Conservation (phyloP, 2,888 invertebrate genomes). For the Phortica okadai region DNA sequence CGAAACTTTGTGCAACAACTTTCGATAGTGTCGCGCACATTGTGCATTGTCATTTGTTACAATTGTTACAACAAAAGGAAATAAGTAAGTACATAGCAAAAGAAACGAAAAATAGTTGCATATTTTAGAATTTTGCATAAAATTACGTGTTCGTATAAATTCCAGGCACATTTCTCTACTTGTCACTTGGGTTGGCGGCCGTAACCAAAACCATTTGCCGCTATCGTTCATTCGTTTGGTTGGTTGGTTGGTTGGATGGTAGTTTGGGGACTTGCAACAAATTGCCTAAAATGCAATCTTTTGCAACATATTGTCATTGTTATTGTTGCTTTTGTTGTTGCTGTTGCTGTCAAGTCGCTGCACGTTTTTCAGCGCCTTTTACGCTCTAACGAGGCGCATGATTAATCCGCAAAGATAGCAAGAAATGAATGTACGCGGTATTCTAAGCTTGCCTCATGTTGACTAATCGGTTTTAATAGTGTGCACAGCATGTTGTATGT, state of each 20-base stretch:
- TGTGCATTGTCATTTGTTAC: background rate
- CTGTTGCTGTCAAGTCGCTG: slow-evolving; percentile 29
- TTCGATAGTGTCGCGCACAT: background rate
- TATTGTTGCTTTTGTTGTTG: background rate
- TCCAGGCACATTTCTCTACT: slow-evolving; percentile 15
- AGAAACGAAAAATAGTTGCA: background rate
- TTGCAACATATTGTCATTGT: background rate
- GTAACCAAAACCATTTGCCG: background rate
- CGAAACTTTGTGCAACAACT: slow-evolving; percentile 33
- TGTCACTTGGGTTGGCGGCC: slow-evolving; percentile 8
- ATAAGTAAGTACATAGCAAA: no score
- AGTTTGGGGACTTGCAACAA: background rate
- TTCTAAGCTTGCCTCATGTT: background rate
- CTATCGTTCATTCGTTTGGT: background rate
- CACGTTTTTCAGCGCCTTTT: slow-evolving; percentile 31
- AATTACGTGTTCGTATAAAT: background rate
- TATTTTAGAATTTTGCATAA: background rate
- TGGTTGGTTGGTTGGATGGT: background rate
- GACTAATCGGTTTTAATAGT: background rate
- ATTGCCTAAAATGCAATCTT: background rate
- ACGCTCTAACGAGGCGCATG: slow-evolving; percentile 51
- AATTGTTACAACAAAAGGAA: background rate
- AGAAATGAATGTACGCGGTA: background rate
- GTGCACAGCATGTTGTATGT: background rate
- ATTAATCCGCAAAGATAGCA: slow-evolving; percentile 42